Evolutionary conservation across 37 sponge, comb jelly and placozoan species (phyloP), one percentile per base, ranked within the genome.

Genomic region (Theonella swinhoei): DNA sequence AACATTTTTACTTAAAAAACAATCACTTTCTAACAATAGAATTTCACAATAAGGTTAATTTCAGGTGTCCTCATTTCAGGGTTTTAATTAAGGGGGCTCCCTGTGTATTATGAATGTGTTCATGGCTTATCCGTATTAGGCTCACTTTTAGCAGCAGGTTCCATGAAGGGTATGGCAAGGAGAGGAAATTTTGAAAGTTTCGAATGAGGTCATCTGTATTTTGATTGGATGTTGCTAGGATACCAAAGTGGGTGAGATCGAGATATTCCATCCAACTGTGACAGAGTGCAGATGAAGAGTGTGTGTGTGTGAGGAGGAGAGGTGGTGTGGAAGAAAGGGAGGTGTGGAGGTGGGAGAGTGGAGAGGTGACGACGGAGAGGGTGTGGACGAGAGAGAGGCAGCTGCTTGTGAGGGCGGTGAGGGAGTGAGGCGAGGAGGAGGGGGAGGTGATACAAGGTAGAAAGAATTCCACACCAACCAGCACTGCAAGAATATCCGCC

Each of bases 301-400:
- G 62, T 72, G 67, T 17, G 30, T 23, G 2, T 66, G n/a, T 9
- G 65, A 8, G 32, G 65, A 25, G 66, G 22, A 26, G 42, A 83
- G 31, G 43, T 7, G 54, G 54, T 47, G 54, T 23, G 80, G 31
- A 41, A 17, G 7, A 1, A 39, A 39, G 73, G 11, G 26, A 62
- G 37, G 68, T 17, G 43, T 14, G 70, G 24, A 39, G 35, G 62
- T 22, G 62, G 61, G 77, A 60, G 79, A 58, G 79, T 47, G 62
- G 30, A 40, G 54, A 75, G 76, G 68, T 39, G 41, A 64, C 30
- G 84, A 75, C 39, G 5, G 85, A 39, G 77, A 68, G 85, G 30
- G 77, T 23, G 77, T 7, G 77, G 61, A 60, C 32, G 77, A 36
- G 64, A 74, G 81, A 43, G 61, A 43, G 71, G 63, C 75, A 63